Percentiles rank a stretch among this genome's conserved stretches.
Evolutionary conservation across 2,888 invertebrate genomes (phyloP).

Genomic region (Lasioglossum leucozonium): DNA sequence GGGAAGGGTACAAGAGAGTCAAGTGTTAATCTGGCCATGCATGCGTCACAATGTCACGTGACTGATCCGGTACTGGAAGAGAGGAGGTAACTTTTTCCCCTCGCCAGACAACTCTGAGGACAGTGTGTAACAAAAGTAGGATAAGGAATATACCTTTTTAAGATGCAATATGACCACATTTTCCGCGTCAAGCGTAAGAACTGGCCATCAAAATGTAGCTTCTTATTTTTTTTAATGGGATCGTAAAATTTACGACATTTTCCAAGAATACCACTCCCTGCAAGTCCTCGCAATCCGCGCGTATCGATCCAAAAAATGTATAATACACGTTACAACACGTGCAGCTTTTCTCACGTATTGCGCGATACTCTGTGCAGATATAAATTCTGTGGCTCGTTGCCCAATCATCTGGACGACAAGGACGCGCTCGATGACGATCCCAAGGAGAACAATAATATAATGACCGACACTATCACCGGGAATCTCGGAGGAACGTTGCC

Average conservation of each 20-base stretch:
- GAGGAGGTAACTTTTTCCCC: too few species aligned
- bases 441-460: slow-evolving; percentile 86
- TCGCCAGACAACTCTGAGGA: too few species aligned
- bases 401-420: slow-evolving; percentile 89
- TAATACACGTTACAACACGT: neutral
- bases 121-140: neutral
- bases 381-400: slow-evolving; percentile 87
- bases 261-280: neutral
- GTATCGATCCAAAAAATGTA: neutral
- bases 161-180: neutral
- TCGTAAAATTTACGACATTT: slow-evolving; percentile 7
- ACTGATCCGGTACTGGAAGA: too few species aligned
- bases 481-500: slow-evolving; percentile 82
- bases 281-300: neutral
- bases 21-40: too few species aligned
- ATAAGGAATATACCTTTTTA: neutral
- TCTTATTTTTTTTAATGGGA: neutral
- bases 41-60: too few species aligned
- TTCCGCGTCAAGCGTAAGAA: neutral
- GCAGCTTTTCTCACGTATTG: neutral
- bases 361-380: slow-evolving; percentile 74
- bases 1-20: too few species aligned
- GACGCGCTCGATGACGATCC: slow-evolving; percentile 85
- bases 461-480: slow-evolving; percentile 80
- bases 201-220: neutral